These are phyloP conservation scores for Ligdia adustata DNA, from an alignment of 2,888 invertebrate species.

Conservation along the genomic window DNA sequence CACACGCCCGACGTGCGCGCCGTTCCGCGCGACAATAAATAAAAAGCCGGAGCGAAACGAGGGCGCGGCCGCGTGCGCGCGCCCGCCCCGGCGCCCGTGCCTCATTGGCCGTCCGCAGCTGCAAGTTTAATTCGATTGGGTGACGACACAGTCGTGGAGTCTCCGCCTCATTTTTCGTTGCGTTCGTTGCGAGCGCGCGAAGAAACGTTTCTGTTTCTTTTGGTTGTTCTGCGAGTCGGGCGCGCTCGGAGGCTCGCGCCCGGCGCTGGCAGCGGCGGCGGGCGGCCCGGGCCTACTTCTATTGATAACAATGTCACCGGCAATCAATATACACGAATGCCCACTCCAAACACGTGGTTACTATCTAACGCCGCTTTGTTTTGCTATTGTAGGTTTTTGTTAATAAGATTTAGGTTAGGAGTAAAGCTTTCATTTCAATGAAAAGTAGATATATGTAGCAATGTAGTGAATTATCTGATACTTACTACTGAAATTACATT, in stretches of 20 bases:
- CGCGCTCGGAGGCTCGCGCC: conserved; percentile 39
- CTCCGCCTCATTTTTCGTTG: conserved; percentile 80
- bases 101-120: conserved; percentile 72
- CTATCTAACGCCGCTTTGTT: conserved; percentile 12
- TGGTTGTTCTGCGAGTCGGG: conserved; percentile 78
- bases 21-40: conserved; percentile 89
- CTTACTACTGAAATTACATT: no score
- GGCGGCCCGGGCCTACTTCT: conserved; percentile 49
- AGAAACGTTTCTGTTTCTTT: conserved; percentile 86
- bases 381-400: conserved; percentile 16
- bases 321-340: conserved; percentile 85
- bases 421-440: no score
- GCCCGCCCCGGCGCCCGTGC: conserved; percentile 67
- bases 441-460: no score
- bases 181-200: conserved; percentile 77
- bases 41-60: conserved; percentile 85
- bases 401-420: no score
- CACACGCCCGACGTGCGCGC: conserved; percentile 87
- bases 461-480: no score
- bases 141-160: conserved; percentile 62
- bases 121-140: conserved; percentile 63
- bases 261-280: conserved; percentile 37
- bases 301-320: conserved; percentile 87
- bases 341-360: conserved; percentile 27
- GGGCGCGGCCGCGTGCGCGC: conserved; percentile 83